Percentiles rank a stretch among this genome's conserved stretches.
Conservation (phyloP, 2,888 invertebrate genomes). For the Thymelicus lineola region DNA sequence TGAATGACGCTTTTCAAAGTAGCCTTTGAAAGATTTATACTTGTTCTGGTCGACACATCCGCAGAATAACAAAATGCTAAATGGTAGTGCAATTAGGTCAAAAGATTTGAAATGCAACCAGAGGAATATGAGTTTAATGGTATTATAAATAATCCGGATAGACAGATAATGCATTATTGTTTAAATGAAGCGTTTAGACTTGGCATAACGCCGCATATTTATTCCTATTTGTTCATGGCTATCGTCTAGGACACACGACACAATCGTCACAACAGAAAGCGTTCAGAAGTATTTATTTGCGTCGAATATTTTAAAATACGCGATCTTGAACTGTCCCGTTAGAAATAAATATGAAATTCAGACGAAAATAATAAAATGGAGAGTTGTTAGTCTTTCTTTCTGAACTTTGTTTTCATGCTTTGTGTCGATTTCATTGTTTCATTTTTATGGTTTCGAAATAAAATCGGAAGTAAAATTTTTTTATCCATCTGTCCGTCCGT, state of each 20-base stretch:
- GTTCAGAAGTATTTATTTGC: constrained; percentile 26
- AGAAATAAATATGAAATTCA: constrained; percentile 18
- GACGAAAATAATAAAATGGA: constrained; percentile 21
- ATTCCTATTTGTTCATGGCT: constrained; percentile 50
- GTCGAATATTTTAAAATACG: constrained; percentile 26
- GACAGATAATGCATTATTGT: constrained; percentile 46
- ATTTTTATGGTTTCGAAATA: no score
- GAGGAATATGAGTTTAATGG: constrained; percentile 23
- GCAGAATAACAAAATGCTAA: constrained; percentile 13
- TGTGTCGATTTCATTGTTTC: not conserved
- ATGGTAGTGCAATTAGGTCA: constrained; percentile 25
- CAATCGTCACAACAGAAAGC: constrained; percentile 38
- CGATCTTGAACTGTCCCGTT: constrained; percentile 34
- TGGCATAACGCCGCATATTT: constrained; percentile 54
- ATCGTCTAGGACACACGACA: constrained; percentile 37
- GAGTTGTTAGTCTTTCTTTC: constrained; percentile 1
- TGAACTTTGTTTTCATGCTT: not conserved
- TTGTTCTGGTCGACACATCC: constrained; percentile 19
- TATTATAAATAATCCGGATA: constrained; percentile 31
- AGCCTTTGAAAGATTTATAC: constrained; percentile 7
- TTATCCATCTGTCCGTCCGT: no score
- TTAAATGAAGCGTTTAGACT: constrained; percentile 49
- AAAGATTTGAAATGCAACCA: constrained; percentile 16
- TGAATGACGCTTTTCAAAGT: not conserved
- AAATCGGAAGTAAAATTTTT: no score